These are phyloP conservation scores for Thymelicus lineola DNA, from an alignment of 2,888 invertebrate species.

Conservation along the genomic window DNA sequence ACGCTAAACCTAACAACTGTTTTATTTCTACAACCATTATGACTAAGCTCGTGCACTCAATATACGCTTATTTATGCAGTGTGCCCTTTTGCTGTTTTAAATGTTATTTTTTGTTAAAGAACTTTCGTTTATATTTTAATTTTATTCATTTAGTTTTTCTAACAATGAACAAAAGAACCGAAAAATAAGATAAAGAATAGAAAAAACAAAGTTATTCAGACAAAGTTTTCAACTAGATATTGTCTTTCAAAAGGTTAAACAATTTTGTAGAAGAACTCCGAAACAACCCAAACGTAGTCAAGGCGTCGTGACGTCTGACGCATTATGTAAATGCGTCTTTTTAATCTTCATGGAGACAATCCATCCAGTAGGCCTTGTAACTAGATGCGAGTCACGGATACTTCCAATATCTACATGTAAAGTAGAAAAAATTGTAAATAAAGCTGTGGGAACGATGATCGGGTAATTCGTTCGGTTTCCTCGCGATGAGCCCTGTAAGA, in stretches of 20 bases:
- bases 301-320: conserved; percentile 69
- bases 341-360: conserved; percentile 64
- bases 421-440: conserved; percentile 77
- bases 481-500: conserved; percentile 58
- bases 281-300: neutral
- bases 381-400: conserved; percentile 75
- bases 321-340: conserved; percentile 68
- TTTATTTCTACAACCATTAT: conserved; percentile 38
- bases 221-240: conserved; percentile 1
- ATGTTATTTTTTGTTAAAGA: conserved; percentile 14
- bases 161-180: neutral
- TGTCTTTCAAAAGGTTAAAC: conserved; percentile 6
- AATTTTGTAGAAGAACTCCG: neutral
- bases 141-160: neutral
- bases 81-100: conserved; percentile 1
- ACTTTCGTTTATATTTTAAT: no score
- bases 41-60: conserved; percentile 21
- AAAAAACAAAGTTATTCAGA: neutral
- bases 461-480: conserved; percentile 46
- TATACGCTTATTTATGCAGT: conserved; percentile 29
- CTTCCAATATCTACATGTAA: conserved; percentile 67
- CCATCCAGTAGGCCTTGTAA: conserved; percentile 56
- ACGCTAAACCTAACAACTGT: conserved; percentile 40
- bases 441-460: conserved; percentile 50
- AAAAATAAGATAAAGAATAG: neutral